phyloP scores from a whole-genome alignment of 2,888 invertebrate genomes.

The Cremastinae sp. region DNA sequence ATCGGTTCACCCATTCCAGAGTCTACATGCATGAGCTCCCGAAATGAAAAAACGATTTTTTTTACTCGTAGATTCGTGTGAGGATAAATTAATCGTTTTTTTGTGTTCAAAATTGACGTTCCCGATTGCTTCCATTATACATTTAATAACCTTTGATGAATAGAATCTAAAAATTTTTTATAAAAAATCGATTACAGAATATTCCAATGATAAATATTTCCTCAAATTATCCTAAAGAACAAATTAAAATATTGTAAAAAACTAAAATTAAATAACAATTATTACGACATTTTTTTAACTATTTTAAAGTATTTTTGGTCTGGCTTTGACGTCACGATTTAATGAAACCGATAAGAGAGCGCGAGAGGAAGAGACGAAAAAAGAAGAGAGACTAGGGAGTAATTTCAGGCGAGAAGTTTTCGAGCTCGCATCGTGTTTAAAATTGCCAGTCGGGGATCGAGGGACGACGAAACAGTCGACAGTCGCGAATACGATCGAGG shows the following conservation, averaged over 20 bases:
- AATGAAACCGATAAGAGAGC: slow-evolving; percentile 5
- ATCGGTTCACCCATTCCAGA: slow-evolving; percentile 7
- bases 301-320: background rate
- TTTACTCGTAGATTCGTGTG: background rate
- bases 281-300: too few relatives aligned
- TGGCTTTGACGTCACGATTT: background rate
- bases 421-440: slow-evolving; percentile 10
- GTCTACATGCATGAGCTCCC: background rate
- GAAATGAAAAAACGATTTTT: background rate
- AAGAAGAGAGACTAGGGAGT: background rate
- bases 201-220: too few relatives aligned
- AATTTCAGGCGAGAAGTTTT: slow-evolving; percentile 10
- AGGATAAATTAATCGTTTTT: slow-evolving; percentile 4
- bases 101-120: slow-evolving; percentile 23
- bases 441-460: slow-evolving; percentile 15
- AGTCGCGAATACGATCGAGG: slow-evolving; percentile 18
- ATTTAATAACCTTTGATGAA: slow-evolving; percentile 34
- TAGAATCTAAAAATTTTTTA: too few relatives aligned
- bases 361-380: background rate
- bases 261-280: slow-evolving; percentile 5
- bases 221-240: too few relatives aligned
- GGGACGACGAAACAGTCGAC: background rate
- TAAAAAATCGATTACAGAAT: too few relatives aligned
- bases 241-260: too few relatives aligned
- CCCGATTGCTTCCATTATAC: slow-evolving; percentile 1